Evolutionary conservation across 1,140 invertebrate species (phyloP), one percentile per base, ranked within the genome.

Genomic region (Mamestra configurata): DNA sequence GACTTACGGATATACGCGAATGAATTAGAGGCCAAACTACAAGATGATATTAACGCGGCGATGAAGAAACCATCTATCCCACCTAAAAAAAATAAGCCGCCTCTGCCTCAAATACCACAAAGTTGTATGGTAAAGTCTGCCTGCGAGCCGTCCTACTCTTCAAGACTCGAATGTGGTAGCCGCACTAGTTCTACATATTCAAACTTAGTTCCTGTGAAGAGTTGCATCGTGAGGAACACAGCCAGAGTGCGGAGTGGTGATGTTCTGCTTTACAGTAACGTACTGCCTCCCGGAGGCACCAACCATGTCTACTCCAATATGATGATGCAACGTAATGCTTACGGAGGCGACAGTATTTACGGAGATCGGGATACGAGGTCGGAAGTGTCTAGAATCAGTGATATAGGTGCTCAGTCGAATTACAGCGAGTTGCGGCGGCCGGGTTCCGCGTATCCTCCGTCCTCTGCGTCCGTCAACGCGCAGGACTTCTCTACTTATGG

Each of bases 381-480:
- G 4, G 89, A 93, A 80, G 79, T 93, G 13, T 93, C 92, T 0
- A 88, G 91, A 77, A 89, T 92, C n/a, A 93, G 91, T 80, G 93
- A 94, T 87, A 80, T 93, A 61, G 91, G 89, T 11, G 92, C 86
- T 5, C 92, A 94, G 43, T 98, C 98, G 0, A 98, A 97, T 86
- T 98, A 98, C 88, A 98, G 98, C 82, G 98, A 98, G 93, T 93
- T 98, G 78, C 93, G 98, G 79, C 96, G 97, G 57, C 96, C 95
- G 13, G 90, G 90, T 0, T 93, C 93, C 6, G 91, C 90, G 8
- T 95, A 95, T 82, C 93, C 93, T 3, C 94, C 93, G 4, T 95
- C 95, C 4, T 95, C 93, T 7, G 96, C 95, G 11, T 94, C 93
- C 24, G 90, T 94, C 3, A 94, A 92, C 61, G 93, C 93, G 27